Evolutionary conservation across 35 echinoderm and acorn worm species (phyloP).

Genomic region (Lytechinus pictus): DNA sequence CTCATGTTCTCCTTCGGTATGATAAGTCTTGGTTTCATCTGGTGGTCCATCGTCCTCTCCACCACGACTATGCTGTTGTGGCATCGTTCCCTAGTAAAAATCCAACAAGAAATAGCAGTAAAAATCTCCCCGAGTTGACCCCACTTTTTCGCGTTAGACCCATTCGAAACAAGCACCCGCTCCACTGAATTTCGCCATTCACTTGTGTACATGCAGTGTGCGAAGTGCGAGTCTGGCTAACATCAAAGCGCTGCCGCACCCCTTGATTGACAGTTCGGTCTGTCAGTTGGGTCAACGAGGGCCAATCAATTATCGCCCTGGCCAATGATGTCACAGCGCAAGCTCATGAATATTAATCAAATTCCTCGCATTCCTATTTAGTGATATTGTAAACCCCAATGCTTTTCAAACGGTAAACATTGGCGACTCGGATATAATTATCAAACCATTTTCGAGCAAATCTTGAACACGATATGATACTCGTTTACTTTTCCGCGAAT

Average conservation of each 20-base stretch:
- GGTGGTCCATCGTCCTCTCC: conserved; percentile 73
- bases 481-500: not conserved
- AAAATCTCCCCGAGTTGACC: conserved; percentile 77
- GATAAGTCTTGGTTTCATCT: conserved; percentile 75
- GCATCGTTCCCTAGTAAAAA: conserved; percentile 74
- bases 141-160: conserved; percentile 72
- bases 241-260: conserved; percentile 74
- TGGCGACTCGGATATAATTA: conserved; percentile 21
- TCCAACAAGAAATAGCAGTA: conserved; percentile 72
- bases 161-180: conserved; percentile 62
- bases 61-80: conserved; percentile 78
- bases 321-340: conserved; percentile 63
- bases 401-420: conserved; percentile 48
- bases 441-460: conserved; percentile 21
- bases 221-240: conserved; percentile 69
- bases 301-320: conserved; percentile 78
- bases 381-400: conserved; percentile 42
- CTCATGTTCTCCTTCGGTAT: conserved; percentile 80
- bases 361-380: conserved; percentile 58
- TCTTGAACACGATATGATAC: not conserved
- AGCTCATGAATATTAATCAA: conserved; percentile 68
- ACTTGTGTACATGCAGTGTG: conserved; percentile 76
- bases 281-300: conserved; percentile 77
- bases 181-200: conserved; percentile 72
- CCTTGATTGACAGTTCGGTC: conserved; percentile 72